Evolutionary conservation across 2,888 invertebrate genomes (phyloP), one percentile per base, ranked within the genome.

Genomic region (Ernsta delagoae): DNA sequence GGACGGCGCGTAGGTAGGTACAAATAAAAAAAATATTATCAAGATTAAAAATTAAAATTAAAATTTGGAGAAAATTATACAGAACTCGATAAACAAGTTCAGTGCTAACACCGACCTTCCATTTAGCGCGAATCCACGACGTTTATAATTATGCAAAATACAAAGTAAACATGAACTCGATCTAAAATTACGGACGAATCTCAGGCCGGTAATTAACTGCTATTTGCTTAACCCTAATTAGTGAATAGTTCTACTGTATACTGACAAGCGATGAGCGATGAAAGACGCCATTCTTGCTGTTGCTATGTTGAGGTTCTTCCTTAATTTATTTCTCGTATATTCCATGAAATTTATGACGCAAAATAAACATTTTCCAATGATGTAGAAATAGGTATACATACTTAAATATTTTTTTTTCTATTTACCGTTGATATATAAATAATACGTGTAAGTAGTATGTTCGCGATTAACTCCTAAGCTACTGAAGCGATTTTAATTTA

Each of bases 171-270:
- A 65, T 65, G 59, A 65, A 65, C 59, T 59, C 65, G 54, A 59
- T 65, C 59, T 65, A 57, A 65, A 65, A 65, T 59, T 57, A 59
- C 65, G 59, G 65, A 57, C 48, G 65, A 65, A 65, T 65, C 57
- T 57, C 59, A 65, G 36, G 48, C 48, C 48, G 48, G 70, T 72
- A 71, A 72, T 73, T 71, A 73, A 73, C 68, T 70, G 50, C 16
- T 70, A 71, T 72, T 73, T 73, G 67, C 64, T 45, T 65, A 64
- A 64, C 64, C 64, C 34, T 34, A 45, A 57, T 64, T 12, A 36
- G 31, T 31, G 24, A 54, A 8, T 31, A 8, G 63, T 31, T 41
- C 24, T 16, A 62, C 50, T n/a, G 4, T 7, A 36, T 7, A 9
- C 50, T 7, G 9, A 4, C 53, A 24, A 24, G 16, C 16, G 53